Conservation (phyloP, 2,888 invertebrate species). For the Rosalia funebris region DNA sequence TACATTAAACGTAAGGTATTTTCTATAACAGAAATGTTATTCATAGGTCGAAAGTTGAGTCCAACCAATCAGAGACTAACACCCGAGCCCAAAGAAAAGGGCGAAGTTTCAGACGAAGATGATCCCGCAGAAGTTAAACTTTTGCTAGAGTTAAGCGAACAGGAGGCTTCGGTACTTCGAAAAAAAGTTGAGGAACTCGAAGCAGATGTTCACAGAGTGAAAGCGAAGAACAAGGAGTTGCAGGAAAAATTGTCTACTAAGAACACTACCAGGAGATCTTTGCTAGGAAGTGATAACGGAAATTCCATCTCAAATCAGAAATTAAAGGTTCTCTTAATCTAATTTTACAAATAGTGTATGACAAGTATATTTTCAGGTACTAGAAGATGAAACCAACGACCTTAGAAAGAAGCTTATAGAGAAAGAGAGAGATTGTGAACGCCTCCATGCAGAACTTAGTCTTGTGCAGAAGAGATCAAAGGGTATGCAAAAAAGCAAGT, state of each 20-base stretch:
- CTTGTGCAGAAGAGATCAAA: constrained; percentile 70
- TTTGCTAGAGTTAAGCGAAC: constrained; percentile 88
- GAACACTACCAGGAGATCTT: constrained; percentile 52
- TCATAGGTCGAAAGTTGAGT: constrained; percentile 74
- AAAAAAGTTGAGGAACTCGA: constrained; percentile 87
- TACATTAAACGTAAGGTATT: no score
- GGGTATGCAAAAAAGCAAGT: constrained; percentile 74
- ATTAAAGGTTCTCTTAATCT: not conserved
- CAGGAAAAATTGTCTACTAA: constrained; percentile 74
- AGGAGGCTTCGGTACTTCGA: constrained; percentile 85
- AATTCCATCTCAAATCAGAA: constrained; percentile 72
- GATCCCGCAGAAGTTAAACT: constrained; percentile 85
- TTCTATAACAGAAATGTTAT: not conserved
- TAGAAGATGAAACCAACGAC: constrained; percentile 79
- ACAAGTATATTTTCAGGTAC: constrained; percentile 61
- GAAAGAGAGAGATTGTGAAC: constrained; percentile 84
- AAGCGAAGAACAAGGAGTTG: constrained; percentile 80
- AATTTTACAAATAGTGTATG: not conserved
- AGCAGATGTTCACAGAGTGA: constrained; percentile 78
- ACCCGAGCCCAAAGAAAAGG: constrained; percentile 72
- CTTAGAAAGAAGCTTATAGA: constrained; percentile 81
- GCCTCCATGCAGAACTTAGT: constrained; percentile 77
- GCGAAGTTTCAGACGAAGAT: constrained; percentile 80
- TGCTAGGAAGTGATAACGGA: constrained; percentile 45
- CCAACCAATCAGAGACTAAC: constrained; percentile 73